Conservation (phyloP, 1,140 invertebrate genomes). For the Micrasema minimum region DNA sequence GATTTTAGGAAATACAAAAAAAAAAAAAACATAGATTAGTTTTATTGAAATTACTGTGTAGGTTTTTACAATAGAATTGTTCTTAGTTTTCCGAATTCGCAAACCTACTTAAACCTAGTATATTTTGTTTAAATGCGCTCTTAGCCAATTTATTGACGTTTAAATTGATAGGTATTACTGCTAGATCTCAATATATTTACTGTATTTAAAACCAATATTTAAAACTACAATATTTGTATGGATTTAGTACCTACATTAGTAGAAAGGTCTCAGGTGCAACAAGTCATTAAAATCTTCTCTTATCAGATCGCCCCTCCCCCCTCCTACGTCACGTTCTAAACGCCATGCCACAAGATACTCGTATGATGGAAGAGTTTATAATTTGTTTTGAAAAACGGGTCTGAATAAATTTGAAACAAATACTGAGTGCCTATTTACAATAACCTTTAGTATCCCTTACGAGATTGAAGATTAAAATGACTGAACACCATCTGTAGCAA, state of each 20-base stretch:
- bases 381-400: conserved; percentile 4
- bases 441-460: neutral
- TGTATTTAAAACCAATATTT: neutral
- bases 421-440: conserved; percentile 26
- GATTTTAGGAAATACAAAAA: too few species aligned
- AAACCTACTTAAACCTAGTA: too few species aligned
- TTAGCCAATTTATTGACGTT: too few species aligned
- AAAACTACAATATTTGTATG: neutral
- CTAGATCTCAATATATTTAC: too few species aligned
- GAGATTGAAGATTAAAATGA: conserved; percentile 14
- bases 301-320: conserved; percentile 29
- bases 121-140: too few species aligned
- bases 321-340: neutral
- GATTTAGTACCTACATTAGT: neutral
- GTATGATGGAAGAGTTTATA: neutral
- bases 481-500: neutral
- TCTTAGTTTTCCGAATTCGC: too few species aligned
- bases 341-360: neutral
- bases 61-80: too few species aligned
- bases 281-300: conserved; percentile 12
- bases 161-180: too few species aligned
- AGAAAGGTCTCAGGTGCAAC: neutral
- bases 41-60: too few species aligned
- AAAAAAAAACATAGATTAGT: too few species aligned
- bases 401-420: conserved; percentile 26